A percentile compares a stretch with the other conserved stretches of the same genome.
These are phyloP conservation scores for Habroteleia sp. DNA, from an alignment of 2,888 invertebrate species.

Conservation along the genomic window DNA sequence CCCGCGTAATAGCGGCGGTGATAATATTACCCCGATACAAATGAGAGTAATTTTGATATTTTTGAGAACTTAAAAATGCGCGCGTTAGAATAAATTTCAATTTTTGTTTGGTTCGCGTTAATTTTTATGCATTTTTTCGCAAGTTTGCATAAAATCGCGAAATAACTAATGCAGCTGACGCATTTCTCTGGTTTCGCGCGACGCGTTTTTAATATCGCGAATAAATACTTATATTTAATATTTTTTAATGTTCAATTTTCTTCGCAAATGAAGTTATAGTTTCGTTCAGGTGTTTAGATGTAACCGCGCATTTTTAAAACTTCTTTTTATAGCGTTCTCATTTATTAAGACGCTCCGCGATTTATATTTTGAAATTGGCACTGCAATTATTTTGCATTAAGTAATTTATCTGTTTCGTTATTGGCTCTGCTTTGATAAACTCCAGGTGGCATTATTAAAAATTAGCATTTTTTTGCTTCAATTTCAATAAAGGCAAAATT, in stretches of 20 bases:
- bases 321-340: too few species aligned
- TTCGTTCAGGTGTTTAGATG: neutral
- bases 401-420: too few species aligned
- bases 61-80: slow-evolving; percentile 11
- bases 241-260: slow-evolving; percentile 47
- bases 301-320: too few species aligned
- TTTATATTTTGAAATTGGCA: too few species aligned
- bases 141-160: slow-evolving; percentile 24
- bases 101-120: slow-evolving; percentile 13
- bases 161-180: slow-evolving; percentile 46
- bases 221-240: slow-evolving; percentile 23
- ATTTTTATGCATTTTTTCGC: slow-evolving; percentile 14
- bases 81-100: slow-evolving; percentile 39
- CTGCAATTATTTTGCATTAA: too few species aligned
- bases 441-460: too few species aligned
- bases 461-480: too few species aligned
- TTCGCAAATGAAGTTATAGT: slow-evolving; percentile 24
- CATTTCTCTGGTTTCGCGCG: slow-evolving; percentile 6
- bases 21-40: slow-evolving; percentile 2
- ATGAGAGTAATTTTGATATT: slow-evolving; percentile 28
- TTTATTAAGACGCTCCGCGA: too few species aligned
- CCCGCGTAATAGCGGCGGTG: slow-evolving; percentile 15
- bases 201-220: slow-evolving; percentile 39
- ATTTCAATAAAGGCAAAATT: too few species aligned
- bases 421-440: too few species aligned